Percentiles rank a stretch among this genome's conserved stretches.
These are phyloP conservation scores for Euwallacea fornicatus DNA, from an alignment of 1,140 invertebrate genomes.

Conservation along the genomic window DNA sequence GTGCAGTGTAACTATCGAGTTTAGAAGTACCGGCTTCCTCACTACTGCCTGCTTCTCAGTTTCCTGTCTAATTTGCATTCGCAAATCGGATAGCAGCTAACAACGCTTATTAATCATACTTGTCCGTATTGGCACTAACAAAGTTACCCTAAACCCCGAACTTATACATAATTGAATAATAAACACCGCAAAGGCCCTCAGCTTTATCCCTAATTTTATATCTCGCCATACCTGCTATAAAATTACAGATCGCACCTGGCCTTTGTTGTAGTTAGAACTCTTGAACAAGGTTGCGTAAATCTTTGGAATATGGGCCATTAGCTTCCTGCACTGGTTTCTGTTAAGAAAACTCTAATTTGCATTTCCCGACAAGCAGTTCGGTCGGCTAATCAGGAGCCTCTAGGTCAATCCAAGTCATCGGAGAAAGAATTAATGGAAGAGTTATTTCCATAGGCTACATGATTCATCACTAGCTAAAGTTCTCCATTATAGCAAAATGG, in stretches of 20 bases:
- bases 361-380: too few relatives aligned
- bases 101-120: slow-evolving; percentile 7
- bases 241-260: slow-evolving; percentile 6
- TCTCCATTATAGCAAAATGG: too few relatives aligned
- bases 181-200: slow-evolving; percentile 5
- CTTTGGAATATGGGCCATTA: slow-evolving; percentile 5
- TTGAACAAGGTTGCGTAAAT: slow-evolving; percentile 4
- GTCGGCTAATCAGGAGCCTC: too few relatives aligned
- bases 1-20: too few relatives aligned
- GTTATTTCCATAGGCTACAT: too few relatives aligned
- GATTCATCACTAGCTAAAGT: too few relatives aligned
- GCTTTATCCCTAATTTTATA: slow-evolving; percentile 7
- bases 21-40: too few relatives aligned
- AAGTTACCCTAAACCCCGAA: slow-evolving; percentile 5
- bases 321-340: background rate
- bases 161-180: slow-evolving; percentile 7
- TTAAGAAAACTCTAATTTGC: background rate
- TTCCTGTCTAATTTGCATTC: slow-evolving; percentile 3
- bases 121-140: slow-evolving; percentile 6
- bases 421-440: too few relatives aligned
- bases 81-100: slow-evolving; percentile 3
- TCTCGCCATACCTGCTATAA: slow-evolving; percentile 6
- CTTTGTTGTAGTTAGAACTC: slow-evolving; percentile 5
- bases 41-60: too few relatives aligned
- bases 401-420: too few relatives aligned